phyloP scores from a whole-genome alignment of 1,140 invertebrate species.

The Theocolax elegans region DNA sequence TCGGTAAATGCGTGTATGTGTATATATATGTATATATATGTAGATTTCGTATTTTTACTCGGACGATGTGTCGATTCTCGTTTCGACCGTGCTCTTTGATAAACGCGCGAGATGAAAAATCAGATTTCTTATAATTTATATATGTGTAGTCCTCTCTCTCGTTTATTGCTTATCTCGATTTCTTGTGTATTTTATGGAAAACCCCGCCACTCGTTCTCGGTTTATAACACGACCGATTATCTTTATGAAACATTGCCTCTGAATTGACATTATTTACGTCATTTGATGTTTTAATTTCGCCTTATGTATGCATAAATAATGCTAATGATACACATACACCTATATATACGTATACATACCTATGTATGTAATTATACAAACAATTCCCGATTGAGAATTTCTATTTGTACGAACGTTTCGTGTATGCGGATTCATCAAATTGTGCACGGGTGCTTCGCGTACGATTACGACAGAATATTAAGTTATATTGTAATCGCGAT shows the following conservation, averaged over 20 bases:
- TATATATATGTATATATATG: no score
- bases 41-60: no score
- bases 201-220: neutral
- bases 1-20: no score
- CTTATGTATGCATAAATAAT: slow-evolving; percentile 1
- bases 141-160: neutral
- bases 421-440: no score
- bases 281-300: neutral
- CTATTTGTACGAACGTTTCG: no score
- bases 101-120: slow-evolving; percentile 8
- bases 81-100: neutral
- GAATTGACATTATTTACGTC: neutral
- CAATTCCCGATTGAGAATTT: no score
- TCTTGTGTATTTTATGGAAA: neutral
- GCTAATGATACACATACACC: slow-evolving; percentile 8
- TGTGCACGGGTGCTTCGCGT: no score
- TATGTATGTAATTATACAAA: no score
- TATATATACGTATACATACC: no score
- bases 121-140: slow-evolving; percentile 2
- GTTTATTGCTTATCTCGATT: neutral
- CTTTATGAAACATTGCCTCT: neutral
- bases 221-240: neutral
- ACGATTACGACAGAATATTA: no score
- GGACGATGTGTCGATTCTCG: neutral
- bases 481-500: no score